Evolutionary conservation across 2,888 invertebrate species (phyloP).

Genomic region (Athripsodes cinereus): DNA sequence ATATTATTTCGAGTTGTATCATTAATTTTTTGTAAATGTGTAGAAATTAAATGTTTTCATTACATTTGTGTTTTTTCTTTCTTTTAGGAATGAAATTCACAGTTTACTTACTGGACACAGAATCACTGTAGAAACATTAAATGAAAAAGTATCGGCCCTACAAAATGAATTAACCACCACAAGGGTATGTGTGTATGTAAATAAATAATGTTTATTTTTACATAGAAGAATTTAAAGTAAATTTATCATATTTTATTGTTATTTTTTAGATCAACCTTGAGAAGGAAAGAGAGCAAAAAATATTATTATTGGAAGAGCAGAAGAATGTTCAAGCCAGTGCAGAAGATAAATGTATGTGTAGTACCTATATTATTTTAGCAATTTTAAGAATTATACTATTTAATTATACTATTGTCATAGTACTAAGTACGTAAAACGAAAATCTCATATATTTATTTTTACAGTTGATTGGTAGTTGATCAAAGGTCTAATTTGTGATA

Average conservation of each 20-base stretch:
- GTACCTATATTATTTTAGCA: too few species aligned
- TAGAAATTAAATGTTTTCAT: not conserved
- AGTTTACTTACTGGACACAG: constrained; percentile 49
- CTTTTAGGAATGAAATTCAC: constrained; percentile 47
- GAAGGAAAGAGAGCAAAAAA: not conserved
- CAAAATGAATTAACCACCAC: constrained; percentile 47
- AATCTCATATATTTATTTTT: too few species aligned
- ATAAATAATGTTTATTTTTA: too few species aligned
- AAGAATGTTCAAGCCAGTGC: not conserved
- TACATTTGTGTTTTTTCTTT: not conserved
- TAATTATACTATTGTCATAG: too few species aligned
- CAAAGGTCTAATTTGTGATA: too few species aligned
- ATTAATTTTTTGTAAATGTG: too few species aligned
- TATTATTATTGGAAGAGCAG: not conserved
- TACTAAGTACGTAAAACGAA: too few species aligned
- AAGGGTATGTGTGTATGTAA: constrained; percentile 14
- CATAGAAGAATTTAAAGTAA: not conserved
- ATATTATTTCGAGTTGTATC: too few species aligned
- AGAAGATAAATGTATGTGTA: not conserved
- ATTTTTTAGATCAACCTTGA: not conserved
- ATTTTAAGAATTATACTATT: too few species aligned
- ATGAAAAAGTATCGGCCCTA: constrained; percentile 42
- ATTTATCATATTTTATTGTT: not conserved
- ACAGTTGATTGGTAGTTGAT: too few species aligned
- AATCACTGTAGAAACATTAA: constrained; percentile 43